phyloP scores from a whole-genome alignment of 2,888 invertebrate genomes.

The Thereva nobilitata region DNA sequence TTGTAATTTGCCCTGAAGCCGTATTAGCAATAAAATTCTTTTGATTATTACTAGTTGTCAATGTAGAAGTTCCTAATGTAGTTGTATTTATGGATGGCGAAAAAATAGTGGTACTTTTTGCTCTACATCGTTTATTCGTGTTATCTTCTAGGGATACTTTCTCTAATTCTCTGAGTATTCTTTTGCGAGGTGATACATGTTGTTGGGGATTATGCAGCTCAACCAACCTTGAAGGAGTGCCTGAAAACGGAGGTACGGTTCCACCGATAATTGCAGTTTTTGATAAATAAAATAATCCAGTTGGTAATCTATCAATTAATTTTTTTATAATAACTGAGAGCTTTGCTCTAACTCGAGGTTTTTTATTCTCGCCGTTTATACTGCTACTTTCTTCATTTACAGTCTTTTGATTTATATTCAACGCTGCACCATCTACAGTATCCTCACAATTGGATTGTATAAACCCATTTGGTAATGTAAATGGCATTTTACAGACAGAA shows the following conservation, averaged over 20 bases:
- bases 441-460: slow-evolving; percentile 10
- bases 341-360: slow-evolving; percentile 52
- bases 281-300: slow-evolving; percentile 50
- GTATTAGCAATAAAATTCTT: slow-evolving; percentile 15
- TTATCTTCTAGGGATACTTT: slow-evolving; percentile 62
- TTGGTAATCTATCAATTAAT: slow-evolving; percentile 54
- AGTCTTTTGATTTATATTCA: slow-evolving; percentile 36
- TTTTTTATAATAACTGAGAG: slow-evolving; percentile 56
- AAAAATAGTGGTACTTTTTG: slow-evolving; percentile 52
- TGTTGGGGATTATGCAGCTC: slow-evolving; percentile 50
- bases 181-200: slow-evolving; percentile 77
- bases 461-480: slow-evolving; percentile 35
- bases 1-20: slow-evolving; percentile 20
- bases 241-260: slow-evolving; percentile 48
- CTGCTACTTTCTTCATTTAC: slow-evolving; percentile 21
- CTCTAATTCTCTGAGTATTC: slow-evolving; percentile 81
- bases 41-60: slow-evolving; percentile 31
- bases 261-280: slow-evolving; percentile 46
- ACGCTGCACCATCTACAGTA: slow-evolving; percentile 36
- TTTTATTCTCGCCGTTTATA: slow-evolving; percentile 23
- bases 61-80: slow-evolving; percentile 40
- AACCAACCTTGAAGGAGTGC: slow-evolving; percentile 52
- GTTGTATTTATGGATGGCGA: slow-evolving; percentile 47
- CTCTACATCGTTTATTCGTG: slow-evolving; percentile 48
- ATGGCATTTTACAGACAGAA: slow-evolving; percentile 46